These are phyloP conservation scores for Hephaestus fuliginosus DNA, from an alignment of 2,797 vertebrate genomes.

Conservation along the genomic window DNA sequence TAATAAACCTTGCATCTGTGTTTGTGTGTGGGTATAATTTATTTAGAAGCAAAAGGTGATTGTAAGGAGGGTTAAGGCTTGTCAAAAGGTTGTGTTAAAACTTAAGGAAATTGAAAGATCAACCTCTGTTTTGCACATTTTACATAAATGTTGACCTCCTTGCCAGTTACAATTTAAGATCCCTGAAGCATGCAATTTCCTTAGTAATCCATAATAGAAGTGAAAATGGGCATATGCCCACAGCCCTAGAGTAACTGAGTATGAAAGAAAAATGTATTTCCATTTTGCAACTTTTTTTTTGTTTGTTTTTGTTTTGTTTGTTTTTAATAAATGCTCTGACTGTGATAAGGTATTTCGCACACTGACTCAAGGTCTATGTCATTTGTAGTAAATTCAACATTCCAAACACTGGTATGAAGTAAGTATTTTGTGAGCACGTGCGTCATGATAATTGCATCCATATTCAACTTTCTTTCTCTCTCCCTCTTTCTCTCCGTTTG, in stretches of 20 bases:
- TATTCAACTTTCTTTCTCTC: constrained; percentile 38
- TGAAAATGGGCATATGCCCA: background rate
- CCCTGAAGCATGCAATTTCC: background rate
- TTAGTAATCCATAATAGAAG: background rate
- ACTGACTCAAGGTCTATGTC: background rate
- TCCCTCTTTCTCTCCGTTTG: constrained; percentile 3
- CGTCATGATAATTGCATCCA: constrained; percentile 66
- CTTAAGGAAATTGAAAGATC: background rate
- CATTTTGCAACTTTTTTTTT: too few relatives aligned
- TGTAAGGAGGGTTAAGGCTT: too few relatives aligned
- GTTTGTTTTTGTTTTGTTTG: too few relatives aligned
- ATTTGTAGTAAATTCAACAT: background rate
- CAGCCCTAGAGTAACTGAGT: background rate
- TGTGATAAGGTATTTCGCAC: background rate
- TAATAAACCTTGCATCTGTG: background rate
- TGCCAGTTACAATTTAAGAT: background rate
- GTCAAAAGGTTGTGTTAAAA: background rate
- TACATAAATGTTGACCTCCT: background rate
- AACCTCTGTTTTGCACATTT: background rate
- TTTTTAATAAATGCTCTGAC: too few relatives aligned
- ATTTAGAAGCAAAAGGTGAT: background rate
- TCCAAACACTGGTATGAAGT: constrained; percentile 7
- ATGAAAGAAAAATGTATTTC: too few relatives aligned
- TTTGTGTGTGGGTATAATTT: background rate
- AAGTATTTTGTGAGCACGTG: constrained; percentile 50